Percentiles rank a stretch among this genome's conserved stretches.
phyloP scores from a whole-genome alignment of 2,797 vertebrate genomes.

The Mormyrops boulengeri region DNA sequence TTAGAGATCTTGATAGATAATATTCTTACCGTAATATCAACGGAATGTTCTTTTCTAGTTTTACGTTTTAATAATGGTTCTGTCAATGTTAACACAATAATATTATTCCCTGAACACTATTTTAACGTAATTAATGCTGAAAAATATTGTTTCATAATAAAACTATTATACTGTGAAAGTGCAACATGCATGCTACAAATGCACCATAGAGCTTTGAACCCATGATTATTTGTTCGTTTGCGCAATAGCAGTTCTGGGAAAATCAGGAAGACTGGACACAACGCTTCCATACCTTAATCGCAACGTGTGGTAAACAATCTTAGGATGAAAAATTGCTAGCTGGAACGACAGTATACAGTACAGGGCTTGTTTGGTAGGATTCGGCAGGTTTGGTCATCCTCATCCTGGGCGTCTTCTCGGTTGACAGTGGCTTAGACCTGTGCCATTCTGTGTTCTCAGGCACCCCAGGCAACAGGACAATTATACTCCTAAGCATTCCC shows the following conservation, averaged over 20 bases:
- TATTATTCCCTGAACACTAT: neutral
- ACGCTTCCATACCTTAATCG: neutral
- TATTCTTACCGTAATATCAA: neutral
- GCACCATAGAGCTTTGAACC: neutral
- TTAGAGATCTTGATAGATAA: neutral
- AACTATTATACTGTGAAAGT: neutral
- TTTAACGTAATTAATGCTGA: neutral
- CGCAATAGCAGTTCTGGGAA: neutral
- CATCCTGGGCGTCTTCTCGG: neutral
- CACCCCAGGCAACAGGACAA: neutral
- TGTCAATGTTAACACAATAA: neutral
- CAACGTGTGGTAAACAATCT: neutral
- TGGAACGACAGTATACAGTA: neutral
- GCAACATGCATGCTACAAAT: too few relatives aligned
- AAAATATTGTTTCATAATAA: neutral
- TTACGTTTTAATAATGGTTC: neutral
- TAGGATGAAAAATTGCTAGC: neutral
- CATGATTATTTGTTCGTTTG: neutral
- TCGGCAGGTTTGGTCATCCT: neutral
- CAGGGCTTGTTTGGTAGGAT: neutral
- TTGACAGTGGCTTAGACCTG: neutral
- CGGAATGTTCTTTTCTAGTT: neutral
- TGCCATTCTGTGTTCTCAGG: neutral
- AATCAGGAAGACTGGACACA: neutral
- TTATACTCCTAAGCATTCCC: neutral